A percentile compares a stretch with the other conserved stretches of the same genome.
These are phyloP conservation scores for Myotis yumanensis DNA, from an alignment of 2,113 vertebrate genomes.

Conservation along the genomic window DNA sequence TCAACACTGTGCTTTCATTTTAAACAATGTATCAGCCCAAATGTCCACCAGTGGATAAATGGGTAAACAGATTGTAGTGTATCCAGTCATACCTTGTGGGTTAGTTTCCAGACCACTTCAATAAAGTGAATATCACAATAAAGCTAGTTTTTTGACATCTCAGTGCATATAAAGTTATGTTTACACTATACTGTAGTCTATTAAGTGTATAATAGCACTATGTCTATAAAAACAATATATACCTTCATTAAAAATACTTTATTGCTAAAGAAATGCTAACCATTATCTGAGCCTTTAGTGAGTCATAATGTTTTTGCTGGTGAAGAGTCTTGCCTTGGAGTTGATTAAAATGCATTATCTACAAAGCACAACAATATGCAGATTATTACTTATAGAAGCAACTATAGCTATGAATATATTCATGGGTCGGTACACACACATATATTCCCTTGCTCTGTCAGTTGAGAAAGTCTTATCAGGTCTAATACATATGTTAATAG, in stretches of 20 bases:
- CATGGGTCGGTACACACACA: background rate
- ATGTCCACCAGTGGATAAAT: background rate
- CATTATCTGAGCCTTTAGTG: background rate
- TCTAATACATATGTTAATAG: background rate
- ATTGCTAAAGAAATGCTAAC: background rate
- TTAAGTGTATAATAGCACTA: background rate
- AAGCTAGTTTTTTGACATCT: background rate
- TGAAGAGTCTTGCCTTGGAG: background rate
- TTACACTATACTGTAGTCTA: background rate
- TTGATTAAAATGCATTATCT: background rate
- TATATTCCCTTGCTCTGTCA: background rate
- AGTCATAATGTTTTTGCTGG: background rate
- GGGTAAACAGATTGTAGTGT: background rate
- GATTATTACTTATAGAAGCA: background rate
- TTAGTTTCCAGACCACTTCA: background rate
- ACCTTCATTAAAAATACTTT: background rate
- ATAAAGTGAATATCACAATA: background rate
- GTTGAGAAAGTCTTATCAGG: background rate
- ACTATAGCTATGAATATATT: background rate
- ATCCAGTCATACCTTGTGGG: background rate
- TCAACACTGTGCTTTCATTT: background rate
- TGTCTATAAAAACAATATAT: background rate
- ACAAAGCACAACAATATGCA: background rate
- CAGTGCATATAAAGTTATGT: background rate
- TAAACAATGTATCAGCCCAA: background rate